Percentiles rank a stretch among this genome's conserved stretches.
phyloP scores from a whole-genome alignment of 1,140 invertebrate species.

The Lasioglossum albipes region DNA sequence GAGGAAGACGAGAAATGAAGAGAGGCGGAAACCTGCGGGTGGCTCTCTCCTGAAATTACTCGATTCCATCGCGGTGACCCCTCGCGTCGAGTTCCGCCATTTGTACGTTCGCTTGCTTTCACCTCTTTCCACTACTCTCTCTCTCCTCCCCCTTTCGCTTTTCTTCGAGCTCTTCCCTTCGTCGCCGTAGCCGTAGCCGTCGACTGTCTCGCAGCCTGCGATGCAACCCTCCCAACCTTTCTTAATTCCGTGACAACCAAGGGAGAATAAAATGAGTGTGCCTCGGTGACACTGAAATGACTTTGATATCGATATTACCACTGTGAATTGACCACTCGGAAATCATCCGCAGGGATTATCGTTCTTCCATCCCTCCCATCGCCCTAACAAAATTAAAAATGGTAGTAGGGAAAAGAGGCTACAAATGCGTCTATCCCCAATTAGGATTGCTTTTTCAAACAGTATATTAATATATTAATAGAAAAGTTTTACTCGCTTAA shows the following conservation, averaged over 20 bases:
- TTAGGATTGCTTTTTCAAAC: too few species aligned
- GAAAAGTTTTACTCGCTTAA: too few species aligned
- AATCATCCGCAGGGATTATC: not conserved
- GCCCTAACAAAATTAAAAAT: too few species aligned
- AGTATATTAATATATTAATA: too few species aligned
- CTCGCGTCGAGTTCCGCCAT: conserved; percentile 20
- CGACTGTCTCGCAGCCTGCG: not conserved
- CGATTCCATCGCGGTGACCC: conserved; percentile 37
- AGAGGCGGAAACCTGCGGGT: conserved; percentile 35
- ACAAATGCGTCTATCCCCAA: too few species aligned
- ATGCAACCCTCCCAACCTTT: conserved; percentile 1
- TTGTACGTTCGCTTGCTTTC: conserved; percentile 19
- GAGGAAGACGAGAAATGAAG: conserved; percentile 19
- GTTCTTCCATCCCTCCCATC: not conserved
- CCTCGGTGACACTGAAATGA: not conserved
- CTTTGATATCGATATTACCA: not conserved
- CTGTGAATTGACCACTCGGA: not conserved
- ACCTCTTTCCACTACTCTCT: conserved; percentile 9
- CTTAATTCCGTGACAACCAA: conserved; percentile 20
- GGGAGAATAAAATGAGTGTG: not conserved
- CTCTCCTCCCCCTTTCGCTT: not conserved
- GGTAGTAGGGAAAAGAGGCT: too few species aligned
- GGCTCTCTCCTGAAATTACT: conserved; percentile 52
- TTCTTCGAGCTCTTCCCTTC: conserved; percentile 5
- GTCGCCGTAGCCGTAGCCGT: not conserved